A percentile compares a stretch with the other conserved stretches of the same genome.
Evolutionary conservation across 2,888 invertebrate species (phyloP).

Genomic region (Neoaliturus tenellus): DNA sequence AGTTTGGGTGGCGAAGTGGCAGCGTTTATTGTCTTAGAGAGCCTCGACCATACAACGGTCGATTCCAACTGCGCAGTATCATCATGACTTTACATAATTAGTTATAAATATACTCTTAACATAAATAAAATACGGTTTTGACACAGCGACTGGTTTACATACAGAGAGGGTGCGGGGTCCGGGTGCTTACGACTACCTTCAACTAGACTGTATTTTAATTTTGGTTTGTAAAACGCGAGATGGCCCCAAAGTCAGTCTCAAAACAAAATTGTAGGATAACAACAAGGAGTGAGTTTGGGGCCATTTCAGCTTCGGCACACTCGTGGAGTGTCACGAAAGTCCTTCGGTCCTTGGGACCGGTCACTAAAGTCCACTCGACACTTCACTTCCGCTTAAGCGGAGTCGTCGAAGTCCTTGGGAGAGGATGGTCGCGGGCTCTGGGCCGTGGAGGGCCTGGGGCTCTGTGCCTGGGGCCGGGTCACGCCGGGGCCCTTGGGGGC

Average conservation of each 20-base stretch:
- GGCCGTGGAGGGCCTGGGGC: conserved; percentile 72
- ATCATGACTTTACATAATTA: neutral
- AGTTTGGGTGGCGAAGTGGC: conserved; percentile 25
- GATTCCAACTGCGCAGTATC: neutral
- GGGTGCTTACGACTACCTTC: conserved; percentile 21
- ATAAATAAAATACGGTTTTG: conserved; percentile 33
- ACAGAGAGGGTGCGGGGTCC: neutral
- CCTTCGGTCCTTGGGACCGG: conserved; percentile 55
- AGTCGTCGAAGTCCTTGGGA: conserved; percentile 62
- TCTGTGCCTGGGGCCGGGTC: conserved; percentile 69
- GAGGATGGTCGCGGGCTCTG: conserved; percentile 66
- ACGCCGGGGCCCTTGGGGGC: conserved; percentile 70
- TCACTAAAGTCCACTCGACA: conserved; percentile 25
- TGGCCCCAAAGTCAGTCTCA: conserved; percentile 54
- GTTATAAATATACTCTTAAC: conserved; percentile 21
- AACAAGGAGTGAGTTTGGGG: conserved; percentile 52
- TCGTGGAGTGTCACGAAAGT: conserved; percentile 60
- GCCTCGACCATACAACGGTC: conserved; percentile 48
- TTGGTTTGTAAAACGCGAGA: conserved; percentile 32
- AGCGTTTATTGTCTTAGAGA: conserved; percentile 48
- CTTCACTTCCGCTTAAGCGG: conserved; percentile 55
- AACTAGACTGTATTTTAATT: conserved; percentile 20
- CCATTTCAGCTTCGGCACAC: conserved; percentile 28
- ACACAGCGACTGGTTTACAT: neutral
- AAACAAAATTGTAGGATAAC: conserved; percentile 42